These are phyloP conservation scores for Tetragonisca angustula DNA, from an alignment of 2,888 invertebrate genomes.

Conservation along the genomic window DNA sequence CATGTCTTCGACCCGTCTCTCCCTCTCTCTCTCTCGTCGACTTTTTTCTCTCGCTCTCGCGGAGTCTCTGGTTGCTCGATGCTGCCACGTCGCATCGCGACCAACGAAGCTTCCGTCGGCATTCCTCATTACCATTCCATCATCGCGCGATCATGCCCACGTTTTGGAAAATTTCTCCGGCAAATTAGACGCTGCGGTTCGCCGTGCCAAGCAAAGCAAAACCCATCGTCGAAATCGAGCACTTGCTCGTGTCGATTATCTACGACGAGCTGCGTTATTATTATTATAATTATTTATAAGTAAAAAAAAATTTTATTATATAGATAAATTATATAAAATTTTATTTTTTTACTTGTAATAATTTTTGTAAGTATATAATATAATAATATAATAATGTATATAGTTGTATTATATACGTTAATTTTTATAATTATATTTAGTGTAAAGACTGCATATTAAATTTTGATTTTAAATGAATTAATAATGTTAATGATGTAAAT, in stretches of 20 bases:
- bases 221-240: background rate
- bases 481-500: too few species aligned
- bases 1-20: conserved; percentile 60
- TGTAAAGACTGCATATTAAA: too few species aligned
- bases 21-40: background rate
- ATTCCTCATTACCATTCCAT: conserved; percentile 49
- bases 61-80: background rate
- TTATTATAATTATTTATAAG: too few species aligned
- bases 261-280: background rate
- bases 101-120: conserved; percentile 10
- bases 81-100: background rate
- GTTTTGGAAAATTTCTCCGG: conserved; percentile 35
- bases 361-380: too few species aligned
- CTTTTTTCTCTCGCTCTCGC: background rate
- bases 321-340: too few species aligned
- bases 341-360: too few species aligned
- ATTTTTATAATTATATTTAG: too few species aligned
- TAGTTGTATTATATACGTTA: too few species aligned
- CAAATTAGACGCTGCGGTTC: conserved; percentile 13
- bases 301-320: too few species aligned
- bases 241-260: background rate
- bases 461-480: too few species aligned
- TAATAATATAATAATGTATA: too few species aligned
- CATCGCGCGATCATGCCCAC: conserved; percentile 41
- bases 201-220: background rate